phyloP scores from a whole-genome alignment of 2,113 vertebrate species.

The Oreotragus oreotragus region DNA sequence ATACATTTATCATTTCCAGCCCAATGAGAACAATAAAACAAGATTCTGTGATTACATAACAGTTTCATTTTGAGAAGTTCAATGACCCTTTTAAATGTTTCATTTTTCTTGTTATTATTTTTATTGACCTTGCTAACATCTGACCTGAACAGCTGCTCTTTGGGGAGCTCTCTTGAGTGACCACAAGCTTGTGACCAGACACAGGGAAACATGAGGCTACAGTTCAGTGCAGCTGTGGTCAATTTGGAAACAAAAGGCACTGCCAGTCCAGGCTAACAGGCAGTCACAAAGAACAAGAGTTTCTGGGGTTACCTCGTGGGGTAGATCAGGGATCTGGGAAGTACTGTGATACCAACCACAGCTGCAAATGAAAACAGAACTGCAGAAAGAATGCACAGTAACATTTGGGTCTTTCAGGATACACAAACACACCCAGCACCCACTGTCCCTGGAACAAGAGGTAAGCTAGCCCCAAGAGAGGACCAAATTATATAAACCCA shows the following conservation, averaged over 20 bases:
- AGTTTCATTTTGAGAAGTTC: slow-evolving; percentile 26
- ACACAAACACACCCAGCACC: neutral
- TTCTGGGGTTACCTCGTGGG: neutral
- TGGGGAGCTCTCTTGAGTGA: neutral
- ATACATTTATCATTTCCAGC: neutral
- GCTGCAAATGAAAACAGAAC: neutral
- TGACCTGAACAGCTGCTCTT: slow-evolving; percentile 7
- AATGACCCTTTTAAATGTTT: slow-evolving; percentile 38
- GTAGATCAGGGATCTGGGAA: neutral
- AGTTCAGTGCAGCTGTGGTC: neutral
- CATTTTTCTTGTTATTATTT: slow-evolving; percentile 37
- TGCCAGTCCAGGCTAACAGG: neutral
- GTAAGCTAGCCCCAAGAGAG: neutral
- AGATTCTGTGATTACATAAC: slow-evolving; percentile 16
- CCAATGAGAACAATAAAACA: slow-evolving; percentile 7
- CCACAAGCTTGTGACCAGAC: neutral
- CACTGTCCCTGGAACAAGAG: neutral
- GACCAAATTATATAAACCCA: neutral
- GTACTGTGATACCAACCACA: neutral
- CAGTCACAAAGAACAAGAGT: neutral
- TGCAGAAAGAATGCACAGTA: neutral
- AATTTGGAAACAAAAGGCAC: neutral
- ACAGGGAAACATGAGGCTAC: neutral
- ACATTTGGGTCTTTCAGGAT: neutral
- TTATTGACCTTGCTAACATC: slow-evolving; percentile 22